Evolutionary conservation across 1,140 invertebrate species (phyloP).

Genomic region (Latrodectus geometricus): DNA sequence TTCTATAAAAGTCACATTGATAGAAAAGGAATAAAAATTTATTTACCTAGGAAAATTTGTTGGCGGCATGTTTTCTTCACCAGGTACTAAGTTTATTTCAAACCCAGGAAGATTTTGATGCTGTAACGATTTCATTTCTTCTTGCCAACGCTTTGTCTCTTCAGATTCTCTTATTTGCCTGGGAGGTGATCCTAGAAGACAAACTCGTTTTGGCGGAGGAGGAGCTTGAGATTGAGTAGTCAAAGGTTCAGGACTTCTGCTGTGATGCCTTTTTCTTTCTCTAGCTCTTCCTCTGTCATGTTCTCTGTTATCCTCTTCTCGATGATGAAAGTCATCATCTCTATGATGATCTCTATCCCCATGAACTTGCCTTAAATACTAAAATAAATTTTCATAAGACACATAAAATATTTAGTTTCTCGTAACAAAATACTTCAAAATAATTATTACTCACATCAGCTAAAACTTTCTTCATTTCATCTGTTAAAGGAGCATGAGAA

Average conservation of each 20-base stretch:
- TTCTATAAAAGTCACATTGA: background rate
- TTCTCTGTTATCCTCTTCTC: background rate
- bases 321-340: constrained; percentile 9
- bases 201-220: constrained; percentile 58
- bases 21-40: background rate
- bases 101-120: constrained; percentile 30
- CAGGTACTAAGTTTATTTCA: constrained; percentile 19
- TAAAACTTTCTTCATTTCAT: constrained; percentile 77
- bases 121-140: constrained; percentile 36
- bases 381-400: background rate
- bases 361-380: constrained; percentile 38
- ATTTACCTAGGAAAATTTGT: background rate
- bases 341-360: constrained; percentile 12
- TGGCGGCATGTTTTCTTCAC: background rate
- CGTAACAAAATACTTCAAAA: constrained; percentile 6
- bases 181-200: constrained; percentile 68
- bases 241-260: constrained; percentile 12
- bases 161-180: constrained; percentile 64
- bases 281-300: background rate
- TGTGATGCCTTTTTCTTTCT: background rate
- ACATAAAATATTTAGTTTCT: too few species aligned
- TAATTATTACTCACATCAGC: constrained; percentile 72
- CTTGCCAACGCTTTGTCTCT: constrained; percentile 46
- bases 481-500: constrained; percentile 87
- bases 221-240: background rate